Base-by-base conservation (phyloP, 2,888 invertebrate genomes). In the Andrena dorsata region DNA sequence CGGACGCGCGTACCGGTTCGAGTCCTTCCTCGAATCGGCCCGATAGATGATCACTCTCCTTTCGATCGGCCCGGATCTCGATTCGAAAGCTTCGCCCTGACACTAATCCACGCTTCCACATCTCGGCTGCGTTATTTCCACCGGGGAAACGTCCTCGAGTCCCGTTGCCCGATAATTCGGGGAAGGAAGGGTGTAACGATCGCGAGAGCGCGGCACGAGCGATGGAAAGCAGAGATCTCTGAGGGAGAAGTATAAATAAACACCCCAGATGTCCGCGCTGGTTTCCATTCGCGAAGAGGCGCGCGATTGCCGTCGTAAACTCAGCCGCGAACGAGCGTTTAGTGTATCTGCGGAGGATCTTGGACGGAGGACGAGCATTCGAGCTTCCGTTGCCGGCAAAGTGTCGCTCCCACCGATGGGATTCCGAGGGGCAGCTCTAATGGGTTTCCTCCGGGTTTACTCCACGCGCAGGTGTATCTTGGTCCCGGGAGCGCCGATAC, bases 21-120 rank as follows among this genome's bases (percentile, higher is more conserved):
- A 77, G 74, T 83, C 83, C 76, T 74, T 68, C 70, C 68, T 56
- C 60, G 76, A 78, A 79, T 74, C 71, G 65, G 66, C 58, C 58
- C 68, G 56, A 72, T 63, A 35, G 26, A 71, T 58, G 51, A 76
- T 79, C 69, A 53, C 74, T 74, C 66, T 30, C 66, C 53, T 76
- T 63, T 56, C 68, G 26, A 32, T 73, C 70, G 47, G 53, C n/a
- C 16, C 35, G 26, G 32, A 63, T 60, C 28, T 23, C 28, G 26
- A 30, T 41, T 53, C 41, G 20, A 41, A 73, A 64, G 16, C 51
- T 49, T 61, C 30, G 30, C 71, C 49, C 20, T 23, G 71, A 72
- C 60, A 49, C 49, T 32, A 16, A 68, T 35, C 35, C 10, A 35
- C 35, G 35, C 35, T 32, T 32, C 32, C 2, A 32, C 2, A 0